Evolutionary conservation across 2,113 vertebrate species (phyloP).

Genomic region (Maccullochella peelii): DNA sequence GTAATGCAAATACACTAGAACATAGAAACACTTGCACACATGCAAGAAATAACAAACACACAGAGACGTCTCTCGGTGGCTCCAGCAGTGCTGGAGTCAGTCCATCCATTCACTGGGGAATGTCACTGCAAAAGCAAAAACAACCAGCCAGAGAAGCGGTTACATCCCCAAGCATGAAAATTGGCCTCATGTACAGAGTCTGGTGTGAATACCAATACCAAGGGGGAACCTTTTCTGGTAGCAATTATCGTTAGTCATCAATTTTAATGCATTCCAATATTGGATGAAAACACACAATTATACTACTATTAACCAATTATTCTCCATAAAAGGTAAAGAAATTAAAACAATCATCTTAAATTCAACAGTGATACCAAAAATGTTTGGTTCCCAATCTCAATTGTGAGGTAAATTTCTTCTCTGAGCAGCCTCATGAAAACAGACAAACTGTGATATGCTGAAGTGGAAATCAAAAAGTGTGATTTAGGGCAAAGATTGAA

Average conservation of each 20-base stretch:
- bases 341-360: neutral
- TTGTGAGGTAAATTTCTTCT: neutral
- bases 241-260: conserved; percentile 30
- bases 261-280: conserved; percentile 21
- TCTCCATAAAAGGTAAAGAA: neutral
- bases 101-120: conserved; percentile 60
- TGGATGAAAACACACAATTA: conserved; percentile 25
- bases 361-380: neutral
- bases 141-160: conserved; percentile 44
- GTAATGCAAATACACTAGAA: conserved; percentile 30
- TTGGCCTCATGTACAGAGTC: conserved; percentile 41
- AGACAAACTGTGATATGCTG: neutral
- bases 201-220: conserved; percentile 50
- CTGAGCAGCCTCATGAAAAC: neutral
- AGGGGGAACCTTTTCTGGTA: conserved; percentile 36
- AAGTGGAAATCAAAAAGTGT: conserved; percentile 20
- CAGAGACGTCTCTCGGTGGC: conserved; percentile 22
- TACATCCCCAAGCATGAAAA: conserved; percentile 41
- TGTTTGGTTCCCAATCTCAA: neutral
- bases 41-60: conserved; percentile 25
- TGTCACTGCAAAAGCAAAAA: conserved; percentile 45
- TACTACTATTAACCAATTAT: neutral
- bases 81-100: conserved; percentile 42
- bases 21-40: conserved; percentile 18
- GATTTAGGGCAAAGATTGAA: conserved; percentile 38